phyloP scores from a whole-genome alignment of 2,797 vertebrate species.

The Malurus leucopterus region DNA sequence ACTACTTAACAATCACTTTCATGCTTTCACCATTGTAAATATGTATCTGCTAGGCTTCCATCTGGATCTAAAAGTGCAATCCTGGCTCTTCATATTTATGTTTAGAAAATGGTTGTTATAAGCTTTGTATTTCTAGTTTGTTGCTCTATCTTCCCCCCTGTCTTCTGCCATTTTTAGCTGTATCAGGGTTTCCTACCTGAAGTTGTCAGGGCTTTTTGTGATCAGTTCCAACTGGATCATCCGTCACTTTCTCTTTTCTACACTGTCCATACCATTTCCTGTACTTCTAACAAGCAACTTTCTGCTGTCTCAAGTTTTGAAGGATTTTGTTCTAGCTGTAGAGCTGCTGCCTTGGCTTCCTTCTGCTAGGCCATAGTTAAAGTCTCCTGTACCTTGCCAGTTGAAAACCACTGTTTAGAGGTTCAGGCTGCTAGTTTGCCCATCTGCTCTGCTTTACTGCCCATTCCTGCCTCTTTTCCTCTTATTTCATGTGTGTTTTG shows the following conservation, averaged over 20 bases:
- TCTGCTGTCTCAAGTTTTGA: not conserved
- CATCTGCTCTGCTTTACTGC: not conserved
- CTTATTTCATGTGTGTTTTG: not conserved
- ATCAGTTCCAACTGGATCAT: not conserved
- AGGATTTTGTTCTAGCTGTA: not conserved
- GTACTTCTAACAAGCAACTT: not conserved
- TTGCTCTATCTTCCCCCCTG: not conserved
- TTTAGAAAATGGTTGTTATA: not conserved
- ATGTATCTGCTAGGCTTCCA: not conserved
- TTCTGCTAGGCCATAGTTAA: not conserved
- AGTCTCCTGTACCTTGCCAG: not conserved
- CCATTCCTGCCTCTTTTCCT: not conserved
- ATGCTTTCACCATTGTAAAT: not conserved
- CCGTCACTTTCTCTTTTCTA: not conserved
- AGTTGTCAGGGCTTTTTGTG: not conserved
- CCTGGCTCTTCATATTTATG: not conserved
- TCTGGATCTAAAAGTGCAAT: not conserved
- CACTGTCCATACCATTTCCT: not conserved
- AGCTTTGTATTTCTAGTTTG: not conserved
- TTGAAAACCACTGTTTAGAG: not conserved
- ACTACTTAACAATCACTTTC: not conserved
- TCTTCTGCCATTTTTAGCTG: not conserved
- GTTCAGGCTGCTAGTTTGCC: not conserved
- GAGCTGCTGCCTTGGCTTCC: not conserved
- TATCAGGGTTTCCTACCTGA: not conserved